phyloP scores from a whole-genome alignment of 2,888 invertebrate species.

The Hecatera dysodea region DNA sequence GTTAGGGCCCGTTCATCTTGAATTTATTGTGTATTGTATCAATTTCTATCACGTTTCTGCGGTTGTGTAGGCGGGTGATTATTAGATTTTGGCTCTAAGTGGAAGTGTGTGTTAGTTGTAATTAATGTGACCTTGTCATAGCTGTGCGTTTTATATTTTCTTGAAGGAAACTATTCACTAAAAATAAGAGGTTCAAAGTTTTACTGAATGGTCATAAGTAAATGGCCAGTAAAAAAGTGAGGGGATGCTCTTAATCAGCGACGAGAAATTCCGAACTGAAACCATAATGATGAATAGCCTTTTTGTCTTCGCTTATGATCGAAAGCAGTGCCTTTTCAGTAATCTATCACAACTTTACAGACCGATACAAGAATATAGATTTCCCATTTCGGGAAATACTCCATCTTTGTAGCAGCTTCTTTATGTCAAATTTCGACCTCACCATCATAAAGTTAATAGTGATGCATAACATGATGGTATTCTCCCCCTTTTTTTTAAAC shows the following conservation, averaged over 20 bases:
- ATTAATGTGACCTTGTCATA: slow-evolving; percentile 29
- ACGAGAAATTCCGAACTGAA: no score
- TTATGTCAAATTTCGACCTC: not conserved
- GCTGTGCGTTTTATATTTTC: not conserved
- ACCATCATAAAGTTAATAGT: slow-evolving; percentile 9
- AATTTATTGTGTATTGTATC: slow-evolving; percentile 62
- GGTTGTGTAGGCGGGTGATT: slow-evolving; percentile 23
- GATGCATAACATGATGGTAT: slow-evolving; percentile 1
- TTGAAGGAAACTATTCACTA: no score
- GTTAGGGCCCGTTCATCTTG: slow-evolving; percentile 51
- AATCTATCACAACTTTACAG: no score
- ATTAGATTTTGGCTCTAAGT: slow-evolving; percentile 11
- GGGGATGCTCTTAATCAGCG: no score
- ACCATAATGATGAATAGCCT: not conserved
- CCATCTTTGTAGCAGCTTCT: not conserved
- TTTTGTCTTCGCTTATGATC: not conserved
- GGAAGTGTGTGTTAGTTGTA: slow-evolving; percentile 29
- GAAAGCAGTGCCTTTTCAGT: no score
- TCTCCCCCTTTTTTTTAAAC: not conserved
- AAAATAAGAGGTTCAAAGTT: no score
- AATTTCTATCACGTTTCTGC: slow-evolving; percentile 62
- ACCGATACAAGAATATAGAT: no score
- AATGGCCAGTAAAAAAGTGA: no score
- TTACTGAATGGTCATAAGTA: no score
- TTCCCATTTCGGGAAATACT: not conserved